phyloP scores from a whole-genome alignment of 2,113 vertebrate genomes.

The Taurulus bubalis region DNA sequence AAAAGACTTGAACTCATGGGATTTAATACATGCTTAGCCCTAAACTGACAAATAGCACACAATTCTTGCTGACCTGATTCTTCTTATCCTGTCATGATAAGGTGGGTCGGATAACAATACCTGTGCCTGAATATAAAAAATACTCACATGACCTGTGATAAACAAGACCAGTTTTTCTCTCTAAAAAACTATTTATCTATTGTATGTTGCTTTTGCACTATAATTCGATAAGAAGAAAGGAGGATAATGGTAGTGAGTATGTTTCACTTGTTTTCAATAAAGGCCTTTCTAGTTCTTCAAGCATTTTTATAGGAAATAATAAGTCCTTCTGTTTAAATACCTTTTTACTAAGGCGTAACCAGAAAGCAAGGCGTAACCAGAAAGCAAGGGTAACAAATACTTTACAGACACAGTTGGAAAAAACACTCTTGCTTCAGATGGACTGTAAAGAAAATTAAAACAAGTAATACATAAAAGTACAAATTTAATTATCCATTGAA shows the following conservation, averaged over 20 bases:
- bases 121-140: slow-evolving; percentile 28
- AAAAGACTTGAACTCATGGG: slow-evolving; percentile 55
- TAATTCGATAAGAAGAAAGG: not conserved
- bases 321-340: not conserved
- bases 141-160: slow-evolving; percentile 3
- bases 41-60: slow-evolving; percentile 49
- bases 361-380: not conserved
- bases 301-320: not conserved
- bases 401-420: not conserved
- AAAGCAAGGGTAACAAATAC: not conserved
- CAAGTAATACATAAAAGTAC: not conserved
- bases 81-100: slow-evolving; percentile 62
- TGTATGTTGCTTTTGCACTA: not conserved
- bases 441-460: not conserved
- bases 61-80: slow-evolving; percentile 68
- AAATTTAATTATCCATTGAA: not conserved
- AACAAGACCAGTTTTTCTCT: slow-evolving; percentile 8
- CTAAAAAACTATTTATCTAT: not conserved
- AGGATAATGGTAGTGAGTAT: not conserved
- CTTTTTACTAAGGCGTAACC: not conserved
- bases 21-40: slow-evolving; percentile 56
- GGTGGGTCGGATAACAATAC: slow-evolving; percentile 46
- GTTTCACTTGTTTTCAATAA: not conserved
- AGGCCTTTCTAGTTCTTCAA: not conserved
- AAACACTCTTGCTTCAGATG: not conserved